Base-by-base conservation (phyloP, 2,113 vertebrate genomes). In the Dinomys branickii region DNA sequence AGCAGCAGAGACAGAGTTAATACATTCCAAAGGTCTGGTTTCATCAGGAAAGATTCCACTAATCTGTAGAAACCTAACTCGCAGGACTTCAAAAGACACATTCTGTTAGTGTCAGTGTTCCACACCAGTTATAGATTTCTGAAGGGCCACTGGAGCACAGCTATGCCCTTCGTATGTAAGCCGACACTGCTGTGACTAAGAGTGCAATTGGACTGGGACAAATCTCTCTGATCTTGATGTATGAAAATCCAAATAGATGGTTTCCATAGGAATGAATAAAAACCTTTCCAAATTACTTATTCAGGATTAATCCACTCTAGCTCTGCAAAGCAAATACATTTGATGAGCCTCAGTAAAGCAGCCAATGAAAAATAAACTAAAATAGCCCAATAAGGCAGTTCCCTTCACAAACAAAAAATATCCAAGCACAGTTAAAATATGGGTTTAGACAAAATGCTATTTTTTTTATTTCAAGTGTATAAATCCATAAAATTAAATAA, bases 181-280 rank as follows among this genome's bases (percentile, higher is more conserved):
- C 98, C 96, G 91, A 95, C 97, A 98, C 98, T 98, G 98, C 98
- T 98, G 99, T 98, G 97, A 98, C 98, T 98, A 98, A 99, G 98
- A 98, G 98, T 99, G 98, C 98, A 99, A 98, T 98, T 99, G 99
- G 98, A 98, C 98, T 99, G 98, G 98, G 98, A 99, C 98, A 99
- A 99, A 99, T 99, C 98, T 99, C 98, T 98, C 96, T 98, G 98
- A 99, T 99, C 99, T 98, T 99, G 98, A 99, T 98, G 98, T 98
- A 98, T 98, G 98, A 99, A 99, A 99, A 99, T 98, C 98, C 98
- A 98, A 98, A 98, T 98, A 98, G 98, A 98, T 98, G 97, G 98
- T 98, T 99, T 98, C 99, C 98, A 98, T 98, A 99, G 98, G 98
- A 99, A 99, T 98, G 98, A 98, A 98, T 98, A 99, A 98, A 98